A percentile compares a stretch with the other conserved stretches of the same genome.
phyloP scores from a whole-genome alignment of 2,113 vertebrate genomes.

The Empidonax alnorum region DNA sequence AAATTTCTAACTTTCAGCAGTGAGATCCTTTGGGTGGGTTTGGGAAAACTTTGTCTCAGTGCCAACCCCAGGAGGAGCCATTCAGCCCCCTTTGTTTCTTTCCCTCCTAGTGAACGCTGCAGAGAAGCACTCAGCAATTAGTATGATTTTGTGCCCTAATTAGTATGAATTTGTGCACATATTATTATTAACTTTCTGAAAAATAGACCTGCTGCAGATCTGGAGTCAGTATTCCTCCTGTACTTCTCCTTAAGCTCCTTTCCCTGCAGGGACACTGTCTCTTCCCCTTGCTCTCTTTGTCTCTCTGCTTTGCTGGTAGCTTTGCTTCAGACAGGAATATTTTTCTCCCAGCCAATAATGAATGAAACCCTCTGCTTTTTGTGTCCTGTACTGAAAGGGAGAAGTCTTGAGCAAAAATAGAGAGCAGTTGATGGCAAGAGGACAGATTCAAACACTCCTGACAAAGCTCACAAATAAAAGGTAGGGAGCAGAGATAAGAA shows the following conservation, averaged over 20 bases:
- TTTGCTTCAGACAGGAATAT: background rate
- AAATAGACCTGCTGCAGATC: slow-evolving; percentile 34
- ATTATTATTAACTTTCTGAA: slow-evolving; percentile 41
- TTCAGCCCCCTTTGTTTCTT: background rate
- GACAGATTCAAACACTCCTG: background rate
- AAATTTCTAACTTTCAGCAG: background rate
- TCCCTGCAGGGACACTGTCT: background rate
- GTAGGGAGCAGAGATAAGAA: accelerated
- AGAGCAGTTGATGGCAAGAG: background rate
- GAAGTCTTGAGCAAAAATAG: background rate
- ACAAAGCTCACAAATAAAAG: background rate
- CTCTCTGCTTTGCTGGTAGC: background rate
- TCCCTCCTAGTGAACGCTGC: background rate
- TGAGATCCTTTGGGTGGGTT: background rate
- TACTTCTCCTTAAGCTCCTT: slow-evolving; percentile 26
- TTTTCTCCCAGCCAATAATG: background rate
- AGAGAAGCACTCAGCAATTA: slow-evolving; percentile 1
- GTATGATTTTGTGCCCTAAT: slow-evolving; percentile 32
- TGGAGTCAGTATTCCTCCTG: slow-evolving; percentile 50
- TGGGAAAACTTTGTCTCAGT: background rate
- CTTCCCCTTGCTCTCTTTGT: background rate
- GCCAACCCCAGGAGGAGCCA: background rate
- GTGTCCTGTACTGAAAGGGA: background rate
- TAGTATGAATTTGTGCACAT: background rate
- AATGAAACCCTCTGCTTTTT: background rate